Conservation (phyloP, 2,888 invertebrate genomes). For the Aromia moschata region DNA sequence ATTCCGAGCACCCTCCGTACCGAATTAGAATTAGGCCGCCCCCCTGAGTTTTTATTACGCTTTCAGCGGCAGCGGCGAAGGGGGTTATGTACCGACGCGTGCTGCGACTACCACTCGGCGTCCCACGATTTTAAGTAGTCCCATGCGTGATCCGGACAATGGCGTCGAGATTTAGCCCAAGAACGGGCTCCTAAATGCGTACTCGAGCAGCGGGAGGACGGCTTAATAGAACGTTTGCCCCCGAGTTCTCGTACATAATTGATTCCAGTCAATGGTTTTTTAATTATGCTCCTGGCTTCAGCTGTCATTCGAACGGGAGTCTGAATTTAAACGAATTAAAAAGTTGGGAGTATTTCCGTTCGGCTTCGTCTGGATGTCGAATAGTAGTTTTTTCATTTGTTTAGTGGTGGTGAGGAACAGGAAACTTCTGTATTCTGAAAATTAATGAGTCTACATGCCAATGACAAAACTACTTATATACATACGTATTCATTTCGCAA, state of each 20-base stretch:
- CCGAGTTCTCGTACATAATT: constrained; percentile 38
- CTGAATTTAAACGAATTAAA: constrained; percentile 23
- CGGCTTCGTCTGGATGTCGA: neutral
- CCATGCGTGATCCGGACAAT: constrained; percentile 57
- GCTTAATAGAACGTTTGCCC: constrained; percentile 30
- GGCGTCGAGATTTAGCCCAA: constrained; percentile 51
- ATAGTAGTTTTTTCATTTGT: constrained; percentile 7
- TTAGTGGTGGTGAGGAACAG: too few species aligned
- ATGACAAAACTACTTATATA: too few species aligned
- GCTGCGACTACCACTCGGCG: constrained; percentile 36
- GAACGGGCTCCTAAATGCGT: constrained; percentile 27
- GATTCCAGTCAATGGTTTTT: constrained; percentile 35
- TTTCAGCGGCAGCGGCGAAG: constrained; percentile 34
- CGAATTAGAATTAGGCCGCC: constrained; percentile 32
- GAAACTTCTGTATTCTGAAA: too few species aligned
- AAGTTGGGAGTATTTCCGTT: constrained; percentile 8
- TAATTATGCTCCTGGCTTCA: constrained; percentile 33
- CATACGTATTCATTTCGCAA: too few species aligned
- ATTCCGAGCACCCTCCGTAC: constrained; percentile 20
- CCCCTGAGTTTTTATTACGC: constrained; percentile 34
- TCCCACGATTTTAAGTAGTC: constrained; percentile 31
- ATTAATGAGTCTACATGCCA: too few species aligned
- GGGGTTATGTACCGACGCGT: constrained; percentile 37
- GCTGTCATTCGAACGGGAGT: constrained; percentile 27
- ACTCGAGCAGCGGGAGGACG: constrained; percentile 24